These are phyloP conservation scores for Thalpophila matura DNA, from an alignment of 2,888 invertebrate species.

Conservation along the genomic window DNA sequence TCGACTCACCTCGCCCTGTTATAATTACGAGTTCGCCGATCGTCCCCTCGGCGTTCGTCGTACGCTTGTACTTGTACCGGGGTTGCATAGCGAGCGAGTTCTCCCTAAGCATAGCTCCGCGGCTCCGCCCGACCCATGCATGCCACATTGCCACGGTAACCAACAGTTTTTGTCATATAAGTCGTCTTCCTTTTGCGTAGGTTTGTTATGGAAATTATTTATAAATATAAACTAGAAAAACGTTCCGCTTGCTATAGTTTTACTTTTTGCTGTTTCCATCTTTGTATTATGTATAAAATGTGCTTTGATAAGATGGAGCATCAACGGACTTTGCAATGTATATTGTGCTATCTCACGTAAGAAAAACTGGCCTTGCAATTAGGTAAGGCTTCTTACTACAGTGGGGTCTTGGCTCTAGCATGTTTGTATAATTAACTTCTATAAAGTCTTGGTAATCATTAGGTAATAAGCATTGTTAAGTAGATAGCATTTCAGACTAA, in stretches of 20 bases:
- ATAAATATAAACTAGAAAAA: slow-evolving; percentile 39
- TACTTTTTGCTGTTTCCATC: slow-evolving; percentile 18
- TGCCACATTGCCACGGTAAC: slow-evolving; percentile 34
- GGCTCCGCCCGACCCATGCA: slow-evolving; percentile 28
- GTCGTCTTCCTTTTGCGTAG: slow-evolving; percentile 34
- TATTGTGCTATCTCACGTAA: neutral
- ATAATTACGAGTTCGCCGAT: slow-evolving; percentile 76
- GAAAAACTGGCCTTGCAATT: slow-evolving; percentile 32
- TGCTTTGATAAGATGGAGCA: slow-evolving; percentile 15
- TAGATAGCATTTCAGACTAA: neutral
- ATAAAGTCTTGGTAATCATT: neutral
- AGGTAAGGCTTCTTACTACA: neutral
- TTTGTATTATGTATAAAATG: slow-evolving; percentile 1
- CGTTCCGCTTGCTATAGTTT: neutral
- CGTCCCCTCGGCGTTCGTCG: slow-evolving; percentile 60
- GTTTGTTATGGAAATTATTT: slow-evolving; percentile 48
- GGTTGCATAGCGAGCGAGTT: slow-evolving; percentile 48
- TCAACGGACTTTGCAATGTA: neutral
- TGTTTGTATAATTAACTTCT: neutral
- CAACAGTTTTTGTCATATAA: slow-evolving; percentile 48
- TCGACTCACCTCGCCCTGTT: slow-evolving; percentile 76
- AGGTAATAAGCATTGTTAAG: slow-evolving; percentile 3
- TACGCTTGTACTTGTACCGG: slow-evolving; percentile 46
- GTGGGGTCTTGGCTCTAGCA: neutral
- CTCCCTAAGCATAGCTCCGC: slow-evolving; percentile 29